A percentile compares a stretch with the other conserved stretches of the same genome.
Conservation (phyloP, 2,113 vertebrate species). For the Eurystomus gularis region DNA sequence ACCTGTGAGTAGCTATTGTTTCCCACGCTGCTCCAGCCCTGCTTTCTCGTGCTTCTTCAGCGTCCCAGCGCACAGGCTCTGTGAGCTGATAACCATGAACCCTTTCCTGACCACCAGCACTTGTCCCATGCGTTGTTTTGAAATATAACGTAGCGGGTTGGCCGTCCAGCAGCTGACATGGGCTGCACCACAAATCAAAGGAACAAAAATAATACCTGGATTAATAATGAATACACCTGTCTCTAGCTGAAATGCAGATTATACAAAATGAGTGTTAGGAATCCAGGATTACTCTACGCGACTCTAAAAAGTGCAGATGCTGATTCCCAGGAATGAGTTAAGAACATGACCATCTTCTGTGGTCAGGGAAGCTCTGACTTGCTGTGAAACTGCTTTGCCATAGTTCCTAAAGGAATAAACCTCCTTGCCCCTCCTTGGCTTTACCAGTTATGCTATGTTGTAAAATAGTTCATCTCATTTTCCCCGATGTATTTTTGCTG, state of each 20-base stretch:
- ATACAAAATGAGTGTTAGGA: neutral
- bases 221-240: neutral
- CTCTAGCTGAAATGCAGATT: neutral
- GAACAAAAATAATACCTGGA: neutral
- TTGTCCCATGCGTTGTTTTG: neutral
- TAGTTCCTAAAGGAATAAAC: neutral
- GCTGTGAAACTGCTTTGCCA: neutral
- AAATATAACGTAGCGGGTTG: neutral
- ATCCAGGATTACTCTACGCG: neutral
- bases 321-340: neutral
- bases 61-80: neutral
- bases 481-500: neutral
- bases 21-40: neutral
- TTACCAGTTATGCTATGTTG: neutral
- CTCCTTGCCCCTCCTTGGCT: neutral
- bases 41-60: neutral
- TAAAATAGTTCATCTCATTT: neutral
- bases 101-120: neutral
- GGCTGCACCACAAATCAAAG: neutral
- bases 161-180: neutral
- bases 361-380: neutral
- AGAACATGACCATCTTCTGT: neutral
- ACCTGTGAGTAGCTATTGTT: neutral
- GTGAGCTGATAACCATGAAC: neutral
- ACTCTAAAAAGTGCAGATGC: neutral